A percentile compares a stretch with the other conserved stretches of the same genome.
Conservation (phyloP, 2,797 vertebrate species). For the Pseudochromis fuscus region DNA sequence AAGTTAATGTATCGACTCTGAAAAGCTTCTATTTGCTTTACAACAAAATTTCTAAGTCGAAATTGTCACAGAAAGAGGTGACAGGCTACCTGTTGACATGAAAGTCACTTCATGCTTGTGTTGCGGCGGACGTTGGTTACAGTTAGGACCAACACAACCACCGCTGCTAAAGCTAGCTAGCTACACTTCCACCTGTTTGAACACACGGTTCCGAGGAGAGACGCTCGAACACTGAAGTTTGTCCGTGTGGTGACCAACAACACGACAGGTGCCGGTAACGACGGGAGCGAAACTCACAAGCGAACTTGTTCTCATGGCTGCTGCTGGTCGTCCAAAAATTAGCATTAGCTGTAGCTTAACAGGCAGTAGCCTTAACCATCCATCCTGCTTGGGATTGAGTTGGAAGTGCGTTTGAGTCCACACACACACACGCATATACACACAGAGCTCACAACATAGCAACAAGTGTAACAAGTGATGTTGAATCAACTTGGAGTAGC, state of each 20-base stretch:
- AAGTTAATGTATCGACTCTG: conserved; percentile 4
- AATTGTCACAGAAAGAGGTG: not conserved
- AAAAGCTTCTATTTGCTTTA: not conserved
- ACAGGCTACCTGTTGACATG: not conserved
- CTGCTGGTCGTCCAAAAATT: conserved; percentile 25
- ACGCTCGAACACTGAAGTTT: conserved; percentile 6
- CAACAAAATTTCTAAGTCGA: not conserved
- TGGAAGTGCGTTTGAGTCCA: conserved; percentile 54
- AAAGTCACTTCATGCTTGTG: conserved; percentile 27
- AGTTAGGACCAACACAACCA: conserved; percentile 29
- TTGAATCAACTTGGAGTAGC: conserved; percentile 29
- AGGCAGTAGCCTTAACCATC: conserved; percentile 28
- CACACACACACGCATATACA: conserved; percentile 3
- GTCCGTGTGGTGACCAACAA: not conserved
- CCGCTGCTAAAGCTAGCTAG: conserved; percentile 61
- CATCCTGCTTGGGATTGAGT: conserved; percentile 46
- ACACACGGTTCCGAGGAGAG: not conserved
- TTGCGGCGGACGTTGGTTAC: conserved; percentile 29
- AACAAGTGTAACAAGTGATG: conserved; percentile 74
- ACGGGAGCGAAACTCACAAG: conserved; percentile 10
- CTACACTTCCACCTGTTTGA: conserved; percentile 54
- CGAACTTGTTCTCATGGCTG: conserved; percentile 24
- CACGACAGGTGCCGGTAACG: not conserved
- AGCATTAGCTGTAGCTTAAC: conserved; percentile 67
- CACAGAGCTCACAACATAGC: conserved; percentile 47